Conservation (phyloP, 1,140 invertebrate species). For the Drosophila yakuba region DNA sequence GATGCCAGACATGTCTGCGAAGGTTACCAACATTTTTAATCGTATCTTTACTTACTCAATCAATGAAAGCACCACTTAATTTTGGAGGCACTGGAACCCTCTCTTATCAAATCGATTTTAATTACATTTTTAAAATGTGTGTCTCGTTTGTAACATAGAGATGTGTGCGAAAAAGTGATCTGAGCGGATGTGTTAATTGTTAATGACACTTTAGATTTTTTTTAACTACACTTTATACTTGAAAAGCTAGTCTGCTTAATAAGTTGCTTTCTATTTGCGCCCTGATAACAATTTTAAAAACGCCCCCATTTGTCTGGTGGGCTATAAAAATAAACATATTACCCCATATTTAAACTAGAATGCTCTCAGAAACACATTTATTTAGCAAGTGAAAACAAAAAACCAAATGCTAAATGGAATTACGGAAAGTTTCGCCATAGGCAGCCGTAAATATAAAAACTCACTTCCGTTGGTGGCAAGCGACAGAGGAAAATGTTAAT, state of each 20-base stretch:
- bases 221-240: not conserved
- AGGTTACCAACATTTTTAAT: not conserved
- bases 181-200: not conserved
- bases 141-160: not conserved
- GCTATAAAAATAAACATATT: not conserved
- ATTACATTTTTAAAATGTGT: not conserved
- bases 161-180: not conserved
- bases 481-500: slow-evolving; percentile 16
- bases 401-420: not conserved
- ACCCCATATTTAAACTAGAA: not conserved
- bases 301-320: not conserved
- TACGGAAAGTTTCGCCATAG: slow-evolving; percentile 6
- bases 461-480: not conserved
- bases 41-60: slow-evolving; percentile 2
- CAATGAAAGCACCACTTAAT: not conserved
- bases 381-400: not conserved
- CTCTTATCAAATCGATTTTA: slow-evolving; percentile 1
- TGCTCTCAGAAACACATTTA: not conserved
- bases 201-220: not conserved
- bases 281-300: slow-evolving; percentile 1
- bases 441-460: not conserved
- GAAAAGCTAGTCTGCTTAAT: not conserved
- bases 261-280: not conserved
- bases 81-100: not conserved
- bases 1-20: not conserved